Base-by-base conservation (phyloP, 2,797 vertebrate species). In the Acanthurus tractus region DNA sequence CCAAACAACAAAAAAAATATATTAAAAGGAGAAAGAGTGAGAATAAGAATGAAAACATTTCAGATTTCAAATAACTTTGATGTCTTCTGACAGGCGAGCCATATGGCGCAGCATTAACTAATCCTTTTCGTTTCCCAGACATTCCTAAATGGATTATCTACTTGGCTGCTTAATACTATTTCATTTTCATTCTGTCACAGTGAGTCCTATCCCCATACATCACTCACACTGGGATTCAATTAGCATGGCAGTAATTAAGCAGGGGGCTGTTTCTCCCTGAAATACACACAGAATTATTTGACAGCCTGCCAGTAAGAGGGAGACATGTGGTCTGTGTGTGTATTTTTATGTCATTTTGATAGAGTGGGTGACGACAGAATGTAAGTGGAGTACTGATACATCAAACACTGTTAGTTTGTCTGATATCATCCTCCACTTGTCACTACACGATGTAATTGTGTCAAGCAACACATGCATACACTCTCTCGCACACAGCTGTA, bases 121-220 rank as follows among this genome's bases (percentile, higher is more conserved):
- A 91, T 89, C 83, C 86, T 48, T 42, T 70, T 78, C 42, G 13
- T 78, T 87, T 91, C 87, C 78, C 87, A 70, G 73, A 82, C 89
- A 78, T 88, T 88, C 84, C 85, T 90, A 92, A 93, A 90, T 86
- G 90, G 91, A 92, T 93, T 93, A 91, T 89, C 87, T 82, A 65
- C 77, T 85, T 61, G 76, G 85, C 87, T 76, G 77, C 88, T 87
- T 91, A 88, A 90, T 87, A 83, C 79, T 76, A 75, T 92, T 93
- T 92, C 86, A 89, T 90, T 90, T 91, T 81, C 75, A 70, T 84
- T 88, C 74, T 79, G 80, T 91, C 84, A 78, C 71, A 62, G 54
- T 42, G 71, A 82, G 78, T 74, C 84, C 66, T 70, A 58, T 87
- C 76, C 88, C 86, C 84, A 66, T 71, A 66, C 88, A 90, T 92